A percentile compares a stretch with the other conserved stretches of the same genome.
Evolutionary conservation across 64 coral and sea anemone species (phyloP).

Genomic region (Montipora capricornis): DNA sequence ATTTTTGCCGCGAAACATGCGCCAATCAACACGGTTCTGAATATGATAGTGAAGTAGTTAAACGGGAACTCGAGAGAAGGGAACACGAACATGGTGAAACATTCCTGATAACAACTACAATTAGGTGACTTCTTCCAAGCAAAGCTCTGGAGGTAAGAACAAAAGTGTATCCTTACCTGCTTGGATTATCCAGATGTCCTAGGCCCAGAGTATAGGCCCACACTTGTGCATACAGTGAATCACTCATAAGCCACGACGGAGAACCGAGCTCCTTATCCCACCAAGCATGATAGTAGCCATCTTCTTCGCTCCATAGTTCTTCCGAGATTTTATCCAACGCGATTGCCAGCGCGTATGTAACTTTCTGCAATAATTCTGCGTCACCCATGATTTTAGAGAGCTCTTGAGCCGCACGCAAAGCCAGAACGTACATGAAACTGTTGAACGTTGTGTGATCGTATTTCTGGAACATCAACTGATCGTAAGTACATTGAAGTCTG

Average conservation of each 20-base stretch:
- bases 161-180: background rate
- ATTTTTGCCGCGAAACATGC: background rate
- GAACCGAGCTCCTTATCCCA: constrained; percentile 68
- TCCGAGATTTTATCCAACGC: constrained; percentile 38
- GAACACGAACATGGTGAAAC: no score
- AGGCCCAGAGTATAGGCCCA: constrained; percentile 83
- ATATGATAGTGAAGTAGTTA: no score
- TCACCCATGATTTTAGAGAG: constrained; percentile 48
- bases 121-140: background rate
- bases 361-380: constrained; percentile 3
- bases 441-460: constrained; percentile 80
- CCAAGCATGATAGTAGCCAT: constrained; percentile 77
- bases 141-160: background rate
- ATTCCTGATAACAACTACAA: no score
- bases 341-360: background rate
- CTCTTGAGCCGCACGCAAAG: constrained; percentile 58
- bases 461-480: constrained; percentile 18
- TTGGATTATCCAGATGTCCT: constrained; percentile 63
- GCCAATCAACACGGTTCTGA: no score
- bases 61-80: no score
- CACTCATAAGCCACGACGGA: constrained; percentile 72
- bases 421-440: constrained; percentile 78
- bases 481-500: constrained; percentile 68
- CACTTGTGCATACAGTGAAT: constrained; percentile 80
- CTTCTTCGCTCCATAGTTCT: constrained; percentile 75